Evolutionary conservation across 2,888 invertebrate genomes (phyloP).

Genomic region (Drosophila hawaiiensis): DNA sequence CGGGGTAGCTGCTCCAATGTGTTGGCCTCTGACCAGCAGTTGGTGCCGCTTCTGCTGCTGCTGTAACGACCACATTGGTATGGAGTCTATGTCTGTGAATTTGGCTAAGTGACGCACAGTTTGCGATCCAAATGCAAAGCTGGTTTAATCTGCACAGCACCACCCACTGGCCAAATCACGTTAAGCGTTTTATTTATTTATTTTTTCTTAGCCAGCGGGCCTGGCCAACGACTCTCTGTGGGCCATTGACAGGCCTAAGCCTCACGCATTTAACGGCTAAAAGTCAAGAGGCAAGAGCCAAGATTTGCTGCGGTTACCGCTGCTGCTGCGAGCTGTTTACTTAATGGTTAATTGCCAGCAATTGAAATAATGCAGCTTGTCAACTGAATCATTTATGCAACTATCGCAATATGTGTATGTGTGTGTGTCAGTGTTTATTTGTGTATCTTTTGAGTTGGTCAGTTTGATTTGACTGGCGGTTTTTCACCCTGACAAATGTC

Average conservation of each 20-base stretch:
- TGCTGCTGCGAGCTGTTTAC: conserved; percentile 20
- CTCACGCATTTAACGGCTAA: conserved; percentile 39
- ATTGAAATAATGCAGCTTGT: conserved; percentile 54
- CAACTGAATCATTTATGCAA: conserved; percentile 47
- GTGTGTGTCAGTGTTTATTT: neutral
- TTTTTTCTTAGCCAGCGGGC: conserved; percentile 21
- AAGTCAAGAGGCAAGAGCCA: neutral
- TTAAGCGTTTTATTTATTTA: conserved; percentile 27
- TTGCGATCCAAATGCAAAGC: conserved; percentile 13
- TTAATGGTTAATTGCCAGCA: conserved; percentile 53
- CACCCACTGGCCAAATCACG: neutral
- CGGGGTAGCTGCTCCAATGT: conserved; percentile 45
- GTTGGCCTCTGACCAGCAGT: conserved; percentile 28
- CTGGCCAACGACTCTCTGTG: neutral
- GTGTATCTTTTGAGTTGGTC: conserved; percentile 29
- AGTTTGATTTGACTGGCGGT: conserved; percentile 53
- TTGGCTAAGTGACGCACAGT: conserved; percentile 24
- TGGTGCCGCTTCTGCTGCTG: neutral
- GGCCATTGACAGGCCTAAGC: conserved; percentile 39
- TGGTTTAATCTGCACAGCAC: conserved; percentile 13
- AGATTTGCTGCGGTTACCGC: neutral
- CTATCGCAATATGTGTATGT: neutral
- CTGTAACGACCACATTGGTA: conserved; percentile 8
- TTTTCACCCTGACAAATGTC: conserved; percentile 35
- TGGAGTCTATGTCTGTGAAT: conserved; percentile 21